Conservation (phyloP, 2,888 invertebrate genomes). For the Athrips mouffetella region DNA sequence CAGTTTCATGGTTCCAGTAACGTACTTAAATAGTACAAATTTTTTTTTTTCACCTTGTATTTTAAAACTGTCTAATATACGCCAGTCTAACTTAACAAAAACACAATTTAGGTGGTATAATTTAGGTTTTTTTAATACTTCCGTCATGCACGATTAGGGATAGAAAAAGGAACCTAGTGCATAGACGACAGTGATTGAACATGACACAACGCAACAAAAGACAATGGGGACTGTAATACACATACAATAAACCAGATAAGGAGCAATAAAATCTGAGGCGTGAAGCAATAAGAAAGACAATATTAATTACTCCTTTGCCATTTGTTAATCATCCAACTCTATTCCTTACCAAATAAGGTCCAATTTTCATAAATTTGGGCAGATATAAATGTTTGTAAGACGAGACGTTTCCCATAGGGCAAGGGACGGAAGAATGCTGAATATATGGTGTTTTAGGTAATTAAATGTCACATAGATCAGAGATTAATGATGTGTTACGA, state of each 20-base stretch:
- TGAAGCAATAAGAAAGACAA: slow-evolving; percentile 74
- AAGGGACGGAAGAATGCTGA: slow-evolving; percentile 68
- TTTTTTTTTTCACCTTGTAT: no score
- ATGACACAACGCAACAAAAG: no score
- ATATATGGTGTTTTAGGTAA: slow-evolving; percentile 78
- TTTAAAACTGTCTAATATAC: no score
- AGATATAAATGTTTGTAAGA: slow-evolving; percentile 30
- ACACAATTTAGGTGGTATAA: no score
- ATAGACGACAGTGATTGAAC: no score
- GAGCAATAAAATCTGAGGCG: slow-evolving; percentile 75
- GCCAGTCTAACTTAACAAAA: no score
- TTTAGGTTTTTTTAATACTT: no score
- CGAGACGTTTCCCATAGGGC: slow-evolving; percentile 44
- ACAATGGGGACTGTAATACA: slow-evolving; percentile 12
- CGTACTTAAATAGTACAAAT: not conserved
- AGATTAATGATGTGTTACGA: slow-evolving; percentile 77
- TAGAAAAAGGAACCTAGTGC: no score
- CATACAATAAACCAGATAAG: slow-evolving; percentile 18
- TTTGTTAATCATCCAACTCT: slow-evolving; percentile 22
- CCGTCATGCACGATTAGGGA: no score
- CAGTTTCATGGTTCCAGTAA: no score
- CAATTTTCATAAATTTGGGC: slow-evolving; percentile 16
- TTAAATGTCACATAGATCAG: slow-evolving; percentile 78
- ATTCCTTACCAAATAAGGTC: slow-evolving; percentile 25
- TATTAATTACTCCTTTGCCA: slow-evolving; percentile 56